A percentile compares a stretch with the other conserved stretches of the same genome.
Evolutionary conservation across 2,113 vertebrate species (phyloP).

Genomic region (Calypte anna): DNA sequence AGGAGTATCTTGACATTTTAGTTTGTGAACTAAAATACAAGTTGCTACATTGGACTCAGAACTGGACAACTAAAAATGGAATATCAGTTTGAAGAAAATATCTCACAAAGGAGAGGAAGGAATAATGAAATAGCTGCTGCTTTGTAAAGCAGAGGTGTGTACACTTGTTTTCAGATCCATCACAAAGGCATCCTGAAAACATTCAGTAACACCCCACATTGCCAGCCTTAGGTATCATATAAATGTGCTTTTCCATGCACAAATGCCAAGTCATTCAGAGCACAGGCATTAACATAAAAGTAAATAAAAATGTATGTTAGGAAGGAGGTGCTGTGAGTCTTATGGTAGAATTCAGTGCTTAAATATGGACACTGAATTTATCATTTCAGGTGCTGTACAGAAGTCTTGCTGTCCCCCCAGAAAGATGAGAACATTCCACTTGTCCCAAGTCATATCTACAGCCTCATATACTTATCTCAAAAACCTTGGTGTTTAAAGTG

Average conservation of each 20-base stretch:
- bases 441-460: neutral
- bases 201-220: neutral
- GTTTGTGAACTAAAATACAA: neutral
- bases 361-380: neutral
- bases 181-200: neutral
- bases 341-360: neutral
- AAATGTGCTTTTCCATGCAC: neutral
- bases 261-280: neutral
- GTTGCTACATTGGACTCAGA: neutral
- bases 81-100: neutral
- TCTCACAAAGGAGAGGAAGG: neutral
- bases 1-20: neutral
- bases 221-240: neutral
- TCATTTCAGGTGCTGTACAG: neutral
- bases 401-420: neutral
- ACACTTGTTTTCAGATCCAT: neutral
- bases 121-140: neutral
- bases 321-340: neutral
- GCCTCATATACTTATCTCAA: neutral
- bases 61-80: neutral
- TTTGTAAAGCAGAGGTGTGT: neutral
- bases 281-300: neutral
- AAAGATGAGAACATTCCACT: neutral
- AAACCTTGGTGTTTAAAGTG: neutral
- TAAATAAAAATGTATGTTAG: neutral